Evolutionary conservation across 1,140 invertebrate genomes (phyloP).

Genomic region (Lycorma delicatula): DNA sequence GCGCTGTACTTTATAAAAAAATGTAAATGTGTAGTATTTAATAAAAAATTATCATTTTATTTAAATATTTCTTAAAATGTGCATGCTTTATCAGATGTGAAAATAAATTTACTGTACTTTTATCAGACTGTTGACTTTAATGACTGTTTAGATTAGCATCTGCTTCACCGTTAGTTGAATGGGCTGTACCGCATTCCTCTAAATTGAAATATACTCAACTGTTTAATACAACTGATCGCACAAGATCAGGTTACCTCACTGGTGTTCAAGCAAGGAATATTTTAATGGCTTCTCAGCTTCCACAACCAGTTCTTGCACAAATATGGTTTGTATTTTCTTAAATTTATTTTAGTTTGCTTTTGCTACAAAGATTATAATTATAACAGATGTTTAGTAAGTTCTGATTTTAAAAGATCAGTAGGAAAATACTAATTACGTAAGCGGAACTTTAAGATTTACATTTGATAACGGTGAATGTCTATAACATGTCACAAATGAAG

Average conservation of each 20-base stretch:
- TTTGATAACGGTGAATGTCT: no score
- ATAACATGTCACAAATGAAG: no score
- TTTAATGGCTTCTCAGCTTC: conserved; percentile 87
- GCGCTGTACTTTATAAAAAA: no score
- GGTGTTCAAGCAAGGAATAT: conserved; percentile 89
- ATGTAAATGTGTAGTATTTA: no score
- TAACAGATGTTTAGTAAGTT: neutral
- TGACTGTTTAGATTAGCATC: conserved; percentile 17
- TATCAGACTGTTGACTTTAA: neutral
- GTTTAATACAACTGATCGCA: conserved; percentile 86
- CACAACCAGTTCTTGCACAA: conserved; percentile 81
- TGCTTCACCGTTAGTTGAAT: conserved; percentile 48
- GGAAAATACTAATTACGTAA: no score
- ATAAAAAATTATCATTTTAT: no score
- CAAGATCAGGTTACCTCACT: conserved; percentile 75
- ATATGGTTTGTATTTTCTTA: conserved; percentile 64
- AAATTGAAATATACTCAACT: conserved; percentile 93
- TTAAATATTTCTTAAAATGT: no score
- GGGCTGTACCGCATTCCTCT: conserved; percentile 81
- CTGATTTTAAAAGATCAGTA: neutral
- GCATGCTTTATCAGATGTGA: no score
- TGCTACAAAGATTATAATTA: neutral
- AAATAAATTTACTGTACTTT: no score
- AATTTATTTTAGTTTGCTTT: neutral
- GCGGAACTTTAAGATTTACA: no score